Evolutionary conservation across 2,888 invertebrate genomes (phyloP).

Genomic region (Tipula unca): DNA sequence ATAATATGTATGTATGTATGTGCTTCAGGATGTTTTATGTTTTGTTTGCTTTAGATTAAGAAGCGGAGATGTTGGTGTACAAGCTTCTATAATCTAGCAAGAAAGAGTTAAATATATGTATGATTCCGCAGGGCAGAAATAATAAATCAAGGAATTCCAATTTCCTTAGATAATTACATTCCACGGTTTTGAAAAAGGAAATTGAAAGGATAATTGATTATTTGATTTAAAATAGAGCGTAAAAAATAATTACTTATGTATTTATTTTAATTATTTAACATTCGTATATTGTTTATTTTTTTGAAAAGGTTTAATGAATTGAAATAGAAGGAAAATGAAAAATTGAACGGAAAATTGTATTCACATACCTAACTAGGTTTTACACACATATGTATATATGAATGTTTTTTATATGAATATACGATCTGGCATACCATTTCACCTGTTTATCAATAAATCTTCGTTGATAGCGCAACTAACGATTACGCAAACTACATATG

Average conservation of each 20-base stretch:
- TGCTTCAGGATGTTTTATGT: neutral
- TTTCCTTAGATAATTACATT: neutral
- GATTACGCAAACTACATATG: neutral
- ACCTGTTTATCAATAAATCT: neutral
- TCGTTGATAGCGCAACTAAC: neutral
- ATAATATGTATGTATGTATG: neutral
- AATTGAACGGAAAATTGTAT: neutral
- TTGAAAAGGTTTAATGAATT: neutral
- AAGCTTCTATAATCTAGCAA: neutral
- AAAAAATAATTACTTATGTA: neutral
- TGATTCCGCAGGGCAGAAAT: neutral
- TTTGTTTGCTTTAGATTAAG: neutral
- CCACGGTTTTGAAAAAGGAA: neutral
- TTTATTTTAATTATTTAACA: neutral
- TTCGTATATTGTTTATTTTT: neutral
- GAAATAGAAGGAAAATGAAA: neutral
- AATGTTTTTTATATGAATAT: too few species aligned
- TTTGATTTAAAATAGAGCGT: neutral
- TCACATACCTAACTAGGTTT: neutral
- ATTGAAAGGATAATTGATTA: neutral
- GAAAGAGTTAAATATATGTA: neutral
- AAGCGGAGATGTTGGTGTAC: neutral
- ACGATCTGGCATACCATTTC: too few species aligned
- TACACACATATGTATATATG: too few species aligned
- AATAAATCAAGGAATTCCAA: neutral